These are phyloP conservation scores for Limnothrissa miodon DNA, from an alignment of 2,113 vertebrate genomes.

Conservation along the genomic window DNA sequence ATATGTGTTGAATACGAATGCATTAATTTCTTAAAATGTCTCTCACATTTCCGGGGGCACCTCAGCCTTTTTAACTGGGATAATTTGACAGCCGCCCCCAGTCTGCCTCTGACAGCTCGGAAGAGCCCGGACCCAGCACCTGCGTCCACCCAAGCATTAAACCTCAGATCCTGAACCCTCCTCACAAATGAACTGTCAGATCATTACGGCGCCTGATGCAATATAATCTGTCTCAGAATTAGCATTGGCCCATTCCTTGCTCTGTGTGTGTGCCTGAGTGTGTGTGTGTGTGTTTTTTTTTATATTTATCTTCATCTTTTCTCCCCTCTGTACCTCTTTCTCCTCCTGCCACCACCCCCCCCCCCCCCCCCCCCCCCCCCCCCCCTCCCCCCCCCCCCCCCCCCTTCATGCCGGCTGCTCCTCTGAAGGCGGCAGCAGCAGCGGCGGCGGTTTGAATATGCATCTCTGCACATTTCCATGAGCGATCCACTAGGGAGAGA, in stretches of 20 bases:
- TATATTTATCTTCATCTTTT: slow-evolving; percentile 44
- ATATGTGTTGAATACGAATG: slow-evolving; percentile 80
- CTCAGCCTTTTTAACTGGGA: slow-evolving; percentile 75
- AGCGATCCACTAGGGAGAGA: slow-evolving; percentile 87
- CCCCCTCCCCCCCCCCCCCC: slow-evolving; percentile 34
- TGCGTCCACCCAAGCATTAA: slow-evolving; percentile 88
- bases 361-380: slow-evolving; percentile 44
- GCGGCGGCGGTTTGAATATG: slow-evolving; percentile 91
- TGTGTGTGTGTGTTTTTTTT: slow-evolving; percentile 45
- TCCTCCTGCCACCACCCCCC: slow-evolving; percentile 42
- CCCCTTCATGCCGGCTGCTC: slow-evolving; percentile 57
- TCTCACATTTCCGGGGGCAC: slow-evolving; percentile 74
- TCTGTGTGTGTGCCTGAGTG: slow-evolving; percentile 36
- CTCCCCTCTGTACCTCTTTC: slow-evolving; percentile 3
- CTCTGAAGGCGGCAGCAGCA: slow-evolving; percentile 78
- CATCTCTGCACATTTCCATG: slow-evolving; percentile 89
- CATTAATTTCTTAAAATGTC: slow-evolving; percentile 83
- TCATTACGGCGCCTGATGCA: slow-evolving; percentile 99
- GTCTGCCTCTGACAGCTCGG: slow-evolving; percentile 77
- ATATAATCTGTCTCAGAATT: slow-evolving; percentile 99
- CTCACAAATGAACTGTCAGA: slow-evolving; percentile 99
- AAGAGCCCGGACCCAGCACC: slow-evolving; percentile 79
- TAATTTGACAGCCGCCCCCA: slow-evolving; percentile 86
- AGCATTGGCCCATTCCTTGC: slow-evolving; percentile 90
- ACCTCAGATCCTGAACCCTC: slow-evolving; percentile 88